Evolutionary conservation across 2,888 invertebrate species (phyloP).

Genomic region (Lepidochrysops patricia): DNA sequence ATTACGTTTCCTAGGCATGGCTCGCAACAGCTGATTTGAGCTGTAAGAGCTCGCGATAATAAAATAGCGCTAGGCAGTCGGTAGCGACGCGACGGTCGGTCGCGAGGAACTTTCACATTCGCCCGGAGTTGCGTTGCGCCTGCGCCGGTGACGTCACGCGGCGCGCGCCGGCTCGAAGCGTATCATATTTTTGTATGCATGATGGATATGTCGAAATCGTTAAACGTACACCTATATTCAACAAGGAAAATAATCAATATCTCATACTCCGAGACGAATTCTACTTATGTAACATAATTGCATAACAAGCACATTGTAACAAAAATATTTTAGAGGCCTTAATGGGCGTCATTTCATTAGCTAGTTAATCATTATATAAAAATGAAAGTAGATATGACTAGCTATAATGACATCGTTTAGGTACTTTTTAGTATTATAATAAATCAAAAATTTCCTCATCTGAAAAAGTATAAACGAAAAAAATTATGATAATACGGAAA

Average conservation of each 20-base stretch:
- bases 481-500: no score
- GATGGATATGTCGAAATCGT: conserved; percentile 12
- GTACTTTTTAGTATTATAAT: no score
- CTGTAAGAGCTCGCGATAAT: conserved; percentile 26
- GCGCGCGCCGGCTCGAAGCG: background rate
- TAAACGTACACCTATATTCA: conserved; percentile 6
- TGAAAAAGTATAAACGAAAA: no score
- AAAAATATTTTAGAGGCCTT: background rate
- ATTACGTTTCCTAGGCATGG: background rate
- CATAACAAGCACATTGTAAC: background rate
- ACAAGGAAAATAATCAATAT: background rate
- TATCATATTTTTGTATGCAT: conserved; percentile 12
- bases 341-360: background rate
- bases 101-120: conserved; percentile 69
- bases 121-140: conserved; percentile 55
- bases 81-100: conserved; percentile 41
- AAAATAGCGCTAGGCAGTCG: conserved; percentile 55
- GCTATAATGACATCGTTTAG: background rate
- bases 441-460: no score
- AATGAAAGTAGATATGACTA: background rate
- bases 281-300: background rate
- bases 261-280: background rate
- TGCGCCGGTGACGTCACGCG: conserved; percentile 54
- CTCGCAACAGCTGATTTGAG: conserved; percentile 15
- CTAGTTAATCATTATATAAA: background rate